Conservation (phyloP, 1,140 invertebrate genomes). For the Doryteuthis pealeii region DNA sequence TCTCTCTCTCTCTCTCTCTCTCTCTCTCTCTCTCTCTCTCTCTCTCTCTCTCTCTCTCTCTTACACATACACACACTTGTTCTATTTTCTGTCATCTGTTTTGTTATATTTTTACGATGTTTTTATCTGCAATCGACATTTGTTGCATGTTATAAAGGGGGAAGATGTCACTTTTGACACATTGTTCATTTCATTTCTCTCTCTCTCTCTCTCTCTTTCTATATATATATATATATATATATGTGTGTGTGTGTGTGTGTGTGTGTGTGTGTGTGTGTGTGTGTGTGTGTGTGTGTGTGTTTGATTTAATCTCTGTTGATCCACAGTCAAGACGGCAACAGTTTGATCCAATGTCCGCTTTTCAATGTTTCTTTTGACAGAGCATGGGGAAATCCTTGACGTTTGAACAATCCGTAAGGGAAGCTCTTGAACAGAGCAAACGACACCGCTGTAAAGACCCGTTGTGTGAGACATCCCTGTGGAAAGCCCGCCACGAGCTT, state of each 20-base stretch:
- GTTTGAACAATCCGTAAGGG: conserved; percentile 82
- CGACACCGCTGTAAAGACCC: conserved; percentile 74
- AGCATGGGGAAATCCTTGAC: conserved; percentile 79
- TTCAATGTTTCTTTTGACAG: conserved; percentile 45
- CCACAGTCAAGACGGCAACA: too few relatives aligned
- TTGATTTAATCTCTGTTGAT: background rate
- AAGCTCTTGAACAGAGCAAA: conserved; percentile 68
- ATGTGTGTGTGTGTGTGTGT: background rate
- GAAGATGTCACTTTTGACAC: too few relatives aligned
- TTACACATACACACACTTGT: too few relatives aligned
- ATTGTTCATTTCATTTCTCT: too few relatives aligned
- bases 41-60: too few relatives aligned
- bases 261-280: background rate
- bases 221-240: background rate
- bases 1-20: too few relatives aligned
- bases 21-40: too few relatives aligned
- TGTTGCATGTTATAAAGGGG: too few relatives aligned
- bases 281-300: background rate
- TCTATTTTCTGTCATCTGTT: too few relatives aligned
- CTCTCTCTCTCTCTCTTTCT: background rate
- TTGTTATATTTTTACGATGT: too few relatives aligned
- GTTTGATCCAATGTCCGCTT: too few relatives aligned
- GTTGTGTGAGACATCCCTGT: conserved; percentile 67
- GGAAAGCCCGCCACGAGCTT: conserved; percentile 85
- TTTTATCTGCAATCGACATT: too few relatives aligned